Percentiles rank a stretch among this genome's conserved stretches.
These are phyloP conservation scores for Glandiceps talaboti DNA, from an alignment of 53 echinoderm and acorn worm genomes.

Conservation along the genomic window DNA sequence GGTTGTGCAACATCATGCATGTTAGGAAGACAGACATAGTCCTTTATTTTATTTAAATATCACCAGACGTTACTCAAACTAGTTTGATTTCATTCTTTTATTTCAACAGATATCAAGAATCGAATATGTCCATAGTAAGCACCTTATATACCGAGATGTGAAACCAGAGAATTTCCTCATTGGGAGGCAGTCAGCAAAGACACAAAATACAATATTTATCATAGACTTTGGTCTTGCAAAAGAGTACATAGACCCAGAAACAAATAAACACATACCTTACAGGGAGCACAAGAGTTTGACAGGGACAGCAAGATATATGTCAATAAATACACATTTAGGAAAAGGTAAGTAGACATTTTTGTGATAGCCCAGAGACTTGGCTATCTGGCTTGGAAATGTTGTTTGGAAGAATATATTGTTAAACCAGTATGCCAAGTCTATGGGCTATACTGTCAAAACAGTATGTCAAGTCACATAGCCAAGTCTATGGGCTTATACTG, in stretches of 20 bases:
- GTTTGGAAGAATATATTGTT: too few relatives aligned
- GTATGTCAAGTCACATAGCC: too few relatives aligned
- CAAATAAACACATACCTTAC: conserved; percentile 99
- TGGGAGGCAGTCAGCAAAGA: conserved; percentile 78
- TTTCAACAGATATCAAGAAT: conserved; percentile 99
- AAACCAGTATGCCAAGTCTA: too few relatives aligned
- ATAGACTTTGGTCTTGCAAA: conserved; percentile 99
- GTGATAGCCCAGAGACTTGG: too few relatives aligned
- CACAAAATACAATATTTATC: conserved; percentile 85
- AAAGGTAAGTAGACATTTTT: conserved; percentile 79
- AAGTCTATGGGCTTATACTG: too few relatives aligned
- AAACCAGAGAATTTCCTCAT: conserved; percentile 99
- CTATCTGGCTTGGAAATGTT: too few relatives aligned
- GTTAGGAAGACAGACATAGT: too few relatives aligned
- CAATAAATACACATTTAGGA: conserved; percentile 98
- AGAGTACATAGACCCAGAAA: conserved; percentile 99
- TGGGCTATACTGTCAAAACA: too few relatives aligned
- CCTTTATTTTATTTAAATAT: too few relatives aligned
- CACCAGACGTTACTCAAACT: too few relatives aligned
- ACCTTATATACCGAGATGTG: conserved; percentile 96
- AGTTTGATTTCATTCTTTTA: too few relatives aligned
- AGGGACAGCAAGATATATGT: conserved; percentile 98
- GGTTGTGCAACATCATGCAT: too few relatives aligned
- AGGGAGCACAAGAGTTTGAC: conserved; percentile 99
- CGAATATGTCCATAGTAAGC: conserved; percentile 99